phyloP scores from a whole-genome alignment of 2,888 invertebrate species.

The Homarus gammarus region DNA sequence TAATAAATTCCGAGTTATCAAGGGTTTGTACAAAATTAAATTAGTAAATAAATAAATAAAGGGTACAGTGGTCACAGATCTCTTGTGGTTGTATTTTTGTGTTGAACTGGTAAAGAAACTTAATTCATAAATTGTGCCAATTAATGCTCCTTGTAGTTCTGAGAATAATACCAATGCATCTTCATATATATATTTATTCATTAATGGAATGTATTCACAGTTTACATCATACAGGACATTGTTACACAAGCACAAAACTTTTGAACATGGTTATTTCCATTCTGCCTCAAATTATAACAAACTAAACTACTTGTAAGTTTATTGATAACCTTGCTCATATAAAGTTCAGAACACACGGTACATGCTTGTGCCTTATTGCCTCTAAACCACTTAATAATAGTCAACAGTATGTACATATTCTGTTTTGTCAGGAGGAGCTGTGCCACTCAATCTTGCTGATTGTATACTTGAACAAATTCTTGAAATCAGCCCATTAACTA shows the following conservation, averaged over 20 bases:
- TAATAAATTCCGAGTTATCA: too few relatives aligned
- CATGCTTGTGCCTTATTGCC: slow-evolving; percentile 59
- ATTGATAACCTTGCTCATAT: slow-evolving; percentile 10
- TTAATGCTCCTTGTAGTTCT: too few relatives aligned
- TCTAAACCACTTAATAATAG: slow-evolving; percentile 57
- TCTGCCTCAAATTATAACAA: background rate
- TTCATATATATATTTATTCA: slow-evolving; percentile 2
- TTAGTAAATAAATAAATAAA: too few relatives aligned
- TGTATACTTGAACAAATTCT: background rate
- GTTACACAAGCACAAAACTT: slow-evolving; percentile 47
- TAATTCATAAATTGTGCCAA: too few relatives aligned
- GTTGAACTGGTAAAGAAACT: too few relatives aligned
- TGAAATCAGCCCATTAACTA: background rate
- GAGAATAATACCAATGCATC: too few relatives aligned
- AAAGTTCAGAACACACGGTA: slow-evolving; percentile 22
- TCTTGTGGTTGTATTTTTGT: too few relatives aligned
- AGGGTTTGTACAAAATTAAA: too few relatives aligned
- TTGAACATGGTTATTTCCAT: slow-evolving; percentile 3
- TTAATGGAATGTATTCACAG: slow-evolving; percentile 44
- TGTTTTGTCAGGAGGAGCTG: background rate
- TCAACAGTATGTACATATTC: slow-evolving; percentile 65
- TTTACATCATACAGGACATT: slow-evolving; percentile 35
- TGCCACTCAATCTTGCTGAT: slow-evolving; percentile 26
- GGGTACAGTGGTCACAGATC: too few relatives aligned
- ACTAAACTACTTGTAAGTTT: slow-evolving; percentile 8